Evolutionary conservation across 2,113 vertebrate genomes (phyloP).

Genomic region (Coreoperca whiteheadi): DNA sequence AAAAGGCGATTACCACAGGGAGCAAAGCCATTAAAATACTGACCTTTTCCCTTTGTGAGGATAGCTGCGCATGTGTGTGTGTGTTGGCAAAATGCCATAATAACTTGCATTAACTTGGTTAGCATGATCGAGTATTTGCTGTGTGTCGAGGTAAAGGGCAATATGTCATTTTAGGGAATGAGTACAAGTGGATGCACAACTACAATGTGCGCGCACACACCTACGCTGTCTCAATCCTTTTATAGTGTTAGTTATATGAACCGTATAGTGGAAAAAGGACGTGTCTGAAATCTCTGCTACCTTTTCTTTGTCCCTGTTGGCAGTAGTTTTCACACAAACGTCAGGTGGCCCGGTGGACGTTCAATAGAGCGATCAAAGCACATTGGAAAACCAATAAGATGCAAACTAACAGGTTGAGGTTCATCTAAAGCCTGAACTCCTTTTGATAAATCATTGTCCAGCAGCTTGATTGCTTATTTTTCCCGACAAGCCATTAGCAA

Average conservation of each 20-base stretch:
- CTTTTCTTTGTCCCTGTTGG: constrained; percentile 14
- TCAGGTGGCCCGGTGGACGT: no score
- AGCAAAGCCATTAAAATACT: constrained; percentile 79
- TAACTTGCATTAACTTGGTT: constrained; percentile 67
- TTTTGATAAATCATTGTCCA: constrained; percentile 48
- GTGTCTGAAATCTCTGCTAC: constrained; percentile 6
- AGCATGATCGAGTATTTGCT: constrained; percentile 68
- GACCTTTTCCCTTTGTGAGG: constrained; percentile 78
- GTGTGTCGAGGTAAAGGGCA: constrained; percentile 72
- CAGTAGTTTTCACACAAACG: constrained; percentile 4
- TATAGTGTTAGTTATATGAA: constrained; percentile 21
- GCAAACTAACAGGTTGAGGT: constrained; percentile 42
- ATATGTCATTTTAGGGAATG: constrained; percentile 68
- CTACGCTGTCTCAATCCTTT: constrained; percentile 6
- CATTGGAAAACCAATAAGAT: constrained; percentile 47
- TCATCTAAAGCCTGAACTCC: constrained; percentile 36
- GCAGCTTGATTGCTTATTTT: constrained; percentile 65
- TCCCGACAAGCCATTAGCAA: constrained; percentile 55
- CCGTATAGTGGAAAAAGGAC: constrained; percentile 7
- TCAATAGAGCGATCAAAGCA: constrained; percentile 40
- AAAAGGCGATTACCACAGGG: constrained; percentile 78
- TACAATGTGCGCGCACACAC: not conserved
- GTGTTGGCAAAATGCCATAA: constrained; percentile 54
- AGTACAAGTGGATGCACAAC: constrained; percentile 25
- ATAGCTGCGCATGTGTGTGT: constrained; percentile 15